Base-by-base conservation (phyloP, 2,797 vertebrate species). In the Phalloptychus januarius region DNA sequence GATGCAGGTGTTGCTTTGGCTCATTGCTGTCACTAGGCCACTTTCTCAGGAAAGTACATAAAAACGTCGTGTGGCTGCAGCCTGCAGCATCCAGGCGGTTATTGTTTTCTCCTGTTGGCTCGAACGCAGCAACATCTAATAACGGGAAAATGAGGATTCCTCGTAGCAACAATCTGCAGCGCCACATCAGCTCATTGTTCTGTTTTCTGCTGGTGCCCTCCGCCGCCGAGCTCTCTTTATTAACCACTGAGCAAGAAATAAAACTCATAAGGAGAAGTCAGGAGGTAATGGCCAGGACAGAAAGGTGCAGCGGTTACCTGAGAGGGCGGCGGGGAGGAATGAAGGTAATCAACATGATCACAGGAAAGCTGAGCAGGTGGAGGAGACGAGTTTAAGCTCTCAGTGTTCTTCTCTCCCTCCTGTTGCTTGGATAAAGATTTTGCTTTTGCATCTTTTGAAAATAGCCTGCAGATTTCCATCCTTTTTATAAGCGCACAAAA, bases 401-500 rank as follows among this genome's bases (percentile, higher is more conserved):
- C 18, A 15, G 28, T 46, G 25, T 38, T 18, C 7, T 2, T 23
- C 42, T 40, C 54, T 50, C 50, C 77, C 61, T 58, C 31, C 23
- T 3, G 23, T 42, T 74, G 71, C 31, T 28, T 71, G 42, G 36
- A 58, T 44, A 3, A 16, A 67, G 76, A 15, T 48, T 85, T 72
- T 25, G 1, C 1, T 31, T 54, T 77, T 83, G 23, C 76, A 61
- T 76, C 76, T 76, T 31, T 28, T 71, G 40, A 58, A 4, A 31
- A 74, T 6, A 72, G 70, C 77, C 71, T 10, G 33, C 72, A 54
- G 40, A 48, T 77, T 81, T 75, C 72, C 61, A 85, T 75, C 42
- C 4, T 67, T 86, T 84, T 85, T 83, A 75, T 82, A 84, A 86
- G 79, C 73, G 56, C 20, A 85, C 72, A 81, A 83, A 80, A 72